Conservation (phyloP, 2,113 vertebrate species). For the Pyxicephalus adspersus region DNA sequence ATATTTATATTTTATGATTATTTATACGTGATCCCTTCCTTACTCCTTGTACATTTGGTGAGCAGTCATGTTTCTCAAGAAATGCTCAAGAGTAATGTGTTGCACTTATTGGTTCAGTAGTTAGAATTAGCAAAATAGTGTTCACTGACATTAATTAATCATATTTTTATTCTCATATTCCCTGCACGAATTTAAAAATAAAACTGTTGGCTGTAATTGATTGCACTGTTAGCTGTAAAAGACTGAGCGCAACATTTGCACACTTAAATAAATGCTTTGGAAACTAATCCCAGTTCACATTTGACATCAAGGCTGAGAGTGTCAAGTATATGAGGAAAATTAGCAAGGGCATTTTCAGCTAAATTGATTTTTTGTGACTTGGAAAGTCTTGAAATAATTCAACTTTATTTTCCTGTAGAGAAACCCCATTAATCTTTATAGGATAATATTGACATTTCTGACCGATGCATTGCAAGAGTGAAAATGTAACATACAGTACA, state of each 20-base stretch:
- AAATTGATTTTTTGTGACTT: constrained; percentile 40
- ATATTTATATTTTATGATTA: no score
- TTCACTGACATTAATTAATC: background rate
- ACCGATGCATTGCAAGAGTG: constrained; percentile 15
- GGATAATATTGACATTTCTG: constrained; percentile 51
- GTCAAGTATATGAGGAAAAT: constrained; percentile 42
- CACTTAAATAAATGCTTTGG: background rate
- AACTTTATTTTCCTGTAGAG: constrained; percentile 40
- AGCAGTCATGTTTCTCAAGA: background rate
- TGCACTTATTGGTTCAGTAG: background rate
- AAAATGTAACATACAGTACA: constrained; percentile 9
- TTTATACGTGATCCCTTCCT: no score
- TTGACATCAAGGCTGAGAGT: constrained; percentile 5
- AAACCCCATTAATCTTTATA: constrained; percentile 52
- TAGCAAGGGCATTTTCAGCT: constrained; percentile 38
- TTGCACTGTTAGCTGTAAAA: background rate
- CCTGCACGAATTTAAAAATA: background rate
- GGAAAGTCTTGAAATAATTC: constrained; percentile 26
- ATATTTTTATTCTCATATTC: background rate
- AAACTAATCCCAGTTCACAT: constrained; percentile 14
- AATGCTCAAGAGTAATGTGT: background rate
- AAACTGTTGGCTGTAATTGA: background rate
- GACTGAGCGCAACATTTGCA: background rate
- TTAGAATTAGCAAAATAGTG: background rate
- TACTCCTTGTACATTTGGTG: no score